Evolutionary conservation across 2,797 vertebrate species (phyloP).

Genomic region (Muscicapa comitata): DNA sequence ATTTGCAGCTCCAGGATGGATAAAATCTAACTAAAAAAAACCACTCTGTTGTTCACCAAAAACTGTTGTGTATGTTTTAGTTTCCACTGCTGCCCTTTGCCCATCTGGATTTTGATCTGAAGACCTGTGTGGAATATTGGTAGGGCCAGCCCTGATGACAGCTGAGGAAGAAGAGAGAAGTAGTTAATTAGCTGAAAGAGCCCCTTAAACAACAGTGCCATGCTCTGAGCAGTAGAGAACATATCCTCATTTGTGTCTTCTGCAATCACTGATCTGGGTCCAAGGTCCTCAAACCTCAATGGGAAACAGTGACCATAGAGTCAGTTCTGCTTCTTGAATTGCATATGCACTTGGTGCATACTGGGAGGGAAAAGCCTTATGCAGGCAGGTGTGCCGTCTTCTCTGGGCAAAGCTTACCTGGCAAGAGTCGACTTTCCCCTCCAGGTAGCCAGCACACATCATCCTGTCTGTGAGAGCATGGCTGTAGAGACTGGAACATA

Average conservation of each 20-base stretch:
- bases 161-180: background rate
- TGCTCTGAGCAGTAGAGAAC: background rate
- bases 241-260: background rate
- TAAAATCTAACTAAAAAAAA: background rate
- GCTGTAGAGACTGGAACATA: constrained; percentile 87
- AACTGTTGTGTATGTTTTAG: background rate
- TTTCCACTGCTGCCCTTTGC: background rate
- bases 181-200: background rate
- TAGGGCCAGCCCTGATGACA: background rate
- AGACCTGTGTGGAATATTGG: background rate
- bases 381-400: rapidly evolving
- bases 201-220: background rate
- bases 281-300: background rate
- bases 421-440: constrained; percentile 93
- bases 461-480: constrained; percentile 85
- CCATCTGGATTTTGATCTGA: background rate
- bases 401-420: constrained; percentile 79
- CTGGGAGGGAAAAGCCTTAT: background rate
- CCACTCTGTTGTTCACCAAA: background rate
- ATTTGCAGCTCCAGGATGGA: background rate
- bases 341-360: background rate
- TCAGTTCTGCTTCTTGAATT: background rate
- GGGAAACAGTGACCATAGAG: background rate
- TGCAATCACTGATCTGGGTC: background rate
- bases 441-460: constrained; percentile 94